These are phyloP conservation scores for Sylvilagus bachmani DNA, from an alignment of 2,113 vertebrate species.

Conservation along the genomic window DNA sequence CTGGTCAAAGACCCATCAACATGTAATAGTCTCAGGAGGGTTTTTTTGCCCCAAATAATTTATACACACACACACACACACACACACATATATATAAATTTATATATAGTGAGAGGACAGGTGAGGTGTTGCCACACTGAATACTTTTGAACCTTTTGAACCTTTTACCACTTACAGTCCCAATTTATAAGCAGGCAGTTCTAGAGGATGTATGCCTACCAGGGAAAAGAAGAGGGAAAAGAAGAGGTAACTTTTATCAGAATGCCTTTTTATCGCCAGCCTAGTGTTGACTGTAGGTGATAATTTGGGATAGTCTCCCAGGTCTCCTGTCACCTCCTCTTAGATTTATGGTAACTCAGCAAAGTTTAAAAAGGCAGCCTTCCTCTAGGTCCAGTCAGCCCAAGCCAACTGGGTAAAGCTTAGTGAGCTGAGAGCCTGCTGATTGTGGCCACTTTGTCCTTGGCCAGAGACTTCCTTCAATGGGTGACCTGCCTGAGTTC, in stretches of 20 bases:
- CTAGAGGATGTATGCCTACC: not conserved
- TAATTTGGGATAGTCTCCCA: not conserved
- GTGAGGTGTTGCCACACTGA: not conserved
- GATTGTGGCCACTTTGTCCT: not conserved
- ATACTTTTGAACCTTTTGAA: constrained; percentile 56
- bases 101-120: not conserved
- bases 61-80: too few relatives aligned
- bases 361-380: not conserved
- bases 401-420: not conserved
- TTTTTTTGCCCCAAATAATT: not conserved
- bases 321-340: not conserved
- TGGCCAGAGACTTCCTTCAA: not conserved
- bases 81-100: not conserved
- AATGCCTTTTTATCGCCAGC: not conserved
- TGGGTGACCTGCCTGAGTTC: not conserved
- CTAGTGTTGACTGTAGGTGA: not conserved
- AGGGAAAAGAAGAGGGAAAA: not conserved
- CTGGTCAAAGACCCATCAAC: not conserved
- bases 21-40: not conserved
- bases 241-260: not conserved
- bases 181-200: not conserved
- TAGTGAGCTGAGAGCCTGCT: too few relatives aligned
- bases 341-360: too few relatives aligned
- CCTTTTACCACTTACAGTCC: not conserved
- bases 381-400: not conserved